Base-by-base conservation (phyloP, 1,140 invertebrate genomes). In the Sycophila sp. region DNA sequence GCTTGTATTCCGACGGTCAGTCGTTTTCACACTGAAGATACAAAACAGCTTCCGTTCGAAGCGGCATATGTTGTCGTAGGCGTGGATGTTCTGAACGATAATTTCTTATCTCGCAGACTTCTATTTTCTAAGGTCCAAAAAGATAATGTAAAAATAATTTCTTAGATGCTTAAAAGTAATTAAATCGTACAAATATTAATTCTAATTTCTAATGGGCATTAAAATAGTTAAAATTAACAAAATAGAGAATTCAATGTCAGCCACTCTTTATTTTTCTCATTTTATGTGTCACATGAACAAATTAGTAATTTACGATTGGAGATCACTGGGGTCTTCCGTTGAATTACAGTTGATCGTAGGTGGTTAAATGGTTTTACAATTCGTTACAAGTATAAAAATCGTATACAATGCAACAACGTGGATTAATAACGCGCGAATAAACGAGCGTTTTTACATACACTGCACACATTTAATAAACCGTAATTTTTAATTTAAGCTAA, bases 1-100 rank as follows among this genome's bases (percentile, higher is more conserved):
- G 6, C 7, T 11, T 40, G 17, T 26, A 47, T 34, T 10, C 6
- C 19, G 22, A 32, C 40, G 22, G 42, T 60, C 15, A 47, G 36
- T 34, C n/a, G n/a, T n/a, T n/a, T 69, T 59, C 6, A 17, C 34
- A 60, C 42, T 60, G 28, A 45, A 30, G 36, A 69, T 62, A 53
- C 32, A 17, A 19, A 53, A 38, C 55, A 17, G 40, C 28, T 70
- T 66, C 72, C 62, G 47, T 40, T 74, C 34, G 36, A 26, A 58
- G 63, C 45, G 0, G 58, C 30, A 22, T 66, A 53, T 47, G 49
- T 22, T 58, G 53, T 19, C 58, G 73, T 74, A 76, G 72, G 77
- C 77, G 75, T 75, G 64, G 15, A 70, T 62, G 51, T 73, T 76
- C 17, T 6, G 24, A 11, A 51, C 17, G 76, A 78, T 78, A 78